Base-by-base conservation (phyloP, 2,797 vertebrate species). In the Otolemur crassicaudatus region DNA sequence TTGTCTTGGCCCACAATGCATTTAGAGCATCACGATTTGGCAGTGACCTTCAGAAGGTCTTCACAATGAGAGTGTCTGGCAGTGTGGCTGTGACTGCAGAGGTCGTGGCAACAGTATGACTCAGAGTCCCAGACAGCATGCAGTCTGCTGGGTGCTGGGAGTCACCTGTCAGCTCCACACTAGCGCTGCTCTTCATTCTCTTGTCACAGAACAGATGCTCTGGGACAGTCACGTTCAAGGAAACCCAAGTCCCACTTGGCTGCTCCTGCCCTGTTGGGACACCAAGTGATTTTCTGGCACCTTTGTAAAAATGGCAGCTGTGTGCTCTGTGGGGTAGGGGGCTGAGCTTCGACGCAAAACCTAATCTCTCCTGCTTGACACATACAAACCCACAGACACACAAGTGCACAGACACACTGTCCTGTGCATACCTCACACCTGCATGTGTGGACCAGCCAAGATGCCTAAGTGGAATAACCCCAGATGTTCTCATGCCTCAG, bases 261-360 rank as follows among this genome's bases (percentile, higher is more conserved):
- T 0, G 46, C 63, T 53, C 70, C 90, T 29, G 77, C 67, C 70
- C 58, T 37, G 29, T 63, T 3, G 40, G 5, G 14, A 83, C 63
- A 13, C 65, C 5, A 1, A 6, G 0, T 4, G 25, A 70, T 49
- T 40, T 63, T 49, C 84, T 63, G 80, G 29, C 84, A 43, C n/a
- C 65, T 37, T n/a, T 0, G 1, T 6, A 16, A 53, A 82, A 34
- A 22, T 0, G 46, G 67, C 14, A 0, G 0, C 60, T 10, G 83
- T 0, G 2, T 1, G 2, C 14, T 49, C 81, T 7, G 0, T 0
- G 3, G n/a, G 34, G 43, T 1, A 2, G 27, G 3, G 17, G 56
- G 61, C 53, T 19, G 43, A 25, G 61, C 69, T 49, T 22, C 1
- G 14, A 19, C 0, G 11, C 37, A 6, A 14, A 61, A 20, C 14